A percentile compares a stretch with the other conserved stretches of the same genome.
These are phyloP conservation scores for Climacteris rufus DNA, from an alignment of 2,113 vertebrate genomes.

Conservation along the genomic window DNA sequence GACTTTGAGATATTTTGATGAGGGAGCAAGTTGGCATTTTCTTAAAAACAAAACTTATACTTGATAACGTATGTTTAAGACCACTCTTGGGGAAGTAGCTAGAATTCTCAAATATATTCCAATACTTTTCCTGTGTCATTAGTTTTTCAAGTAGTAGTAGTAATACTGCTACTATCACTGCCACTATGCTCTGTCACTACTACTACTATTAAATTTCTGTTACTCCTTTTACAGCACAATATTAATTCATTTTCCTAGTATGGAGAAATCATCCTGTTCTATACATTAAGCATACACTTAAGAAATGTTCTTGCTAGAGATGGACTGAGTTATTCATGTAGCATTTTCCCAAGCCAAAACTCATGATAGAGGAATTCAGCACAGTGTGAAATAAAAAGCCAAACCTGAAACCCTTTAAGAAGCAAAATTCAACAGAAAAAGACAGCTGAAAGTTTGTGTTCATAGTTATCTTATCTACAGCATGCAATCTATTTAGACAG, in stretches of 20 bases:
- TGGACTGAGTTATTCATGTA: neutral
- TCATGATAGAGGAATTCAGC: neutral
- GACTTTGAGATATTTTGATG: neutral
- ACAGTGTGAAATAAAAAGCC: neutral
- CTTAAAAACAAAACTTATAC: neutral
- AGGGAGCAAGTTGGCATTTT: neutral
- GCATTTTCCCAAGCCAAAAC: neutral
- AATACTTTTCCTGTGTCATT: neutral
- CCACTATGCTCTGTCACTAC: neutral
- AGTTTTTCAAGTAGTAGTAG: neutral
- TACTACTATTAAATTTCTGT: neutral
- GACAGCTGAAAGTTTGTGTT: neutral
- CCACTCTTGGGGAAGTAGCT: neutral
- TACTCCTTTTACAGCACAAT: neutral
- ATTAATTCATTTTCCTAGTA: neutral
- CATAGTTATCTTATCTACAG: neutral
- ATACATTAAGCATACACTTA: neutral
- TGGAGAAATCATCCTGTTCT: neutral
- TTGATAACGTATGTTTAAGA: neutral
- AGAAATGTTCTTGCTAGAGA: neutral
- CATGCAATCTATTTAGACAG: neutral
- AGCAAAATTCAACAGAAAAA: neutral
- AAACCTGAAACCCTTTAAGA: neutral
- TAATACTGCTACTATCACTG: neutral
- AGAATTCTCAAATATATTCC: neutral